phyloP scores from a whole-genome alignment of 2,797 vertebrate genomes.

The Cygnus olor region DNA sequence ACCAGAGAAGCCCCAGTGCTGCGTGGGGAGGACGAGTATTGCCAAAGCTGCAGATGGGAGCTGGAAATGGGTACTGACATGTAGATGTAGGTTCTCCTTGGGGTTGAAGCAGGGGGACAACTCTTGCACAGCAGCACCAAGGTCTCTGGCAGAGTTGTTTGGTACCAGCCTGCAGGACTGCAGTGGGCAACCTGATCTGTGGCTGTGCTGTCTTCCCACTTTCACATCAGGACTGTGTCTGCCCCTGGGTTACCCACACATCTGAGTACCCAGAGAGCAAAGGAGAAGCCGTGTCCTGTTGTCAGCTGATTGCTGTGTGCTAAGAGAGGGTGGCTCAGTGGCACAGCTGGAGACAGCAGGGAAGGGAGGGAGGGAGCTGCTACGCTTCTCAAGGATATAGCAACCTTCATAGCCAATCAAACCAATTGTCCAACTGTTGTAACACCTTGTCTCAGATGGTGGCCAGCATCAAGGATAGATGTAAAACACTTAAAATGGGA shows the following conservation, averaged over 20 bases:
- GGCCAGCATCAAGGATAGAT: conserved; percentile 50
- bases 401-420: conserved; percentile 57
- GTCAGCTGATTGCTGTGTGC: background rate
- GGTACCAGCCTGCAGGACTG: background rate
- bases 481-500: conserved; percentile 71
- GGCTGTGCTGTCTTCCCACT: accelerated
- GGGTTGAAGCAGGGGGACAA: background rate
- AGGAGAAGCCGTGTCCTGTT: background rate
- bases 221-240: background rate
- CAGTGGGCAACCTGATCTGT: background rate
- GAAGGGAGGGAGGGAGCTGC: background rate
- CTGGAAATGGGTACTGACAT: accelerated
- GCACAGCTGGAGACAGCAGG: background rate
- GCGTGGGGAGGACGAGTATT: accelerated
- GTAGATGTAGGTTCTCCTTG: background rate
- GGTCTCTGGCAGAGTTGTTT: background rate
- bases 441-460: conserved; percentile 22
- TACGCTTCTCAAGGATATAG: conserved; percentile 9
- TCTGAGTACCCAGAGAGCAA: accelerated
- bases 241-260: background rate
- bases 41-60: background rate
- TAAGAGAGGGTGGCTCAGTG: background rate
- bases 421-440: conserved; percentile 7
- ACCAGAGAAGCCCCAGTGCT: background rate
- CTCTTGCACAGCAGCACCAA: background rate